These are phyloP conservation scores for Halcyon senegalensis DNA, from an alignment of 2,113 vertebrate genomes.

Conservation along the genomic window DNA sequence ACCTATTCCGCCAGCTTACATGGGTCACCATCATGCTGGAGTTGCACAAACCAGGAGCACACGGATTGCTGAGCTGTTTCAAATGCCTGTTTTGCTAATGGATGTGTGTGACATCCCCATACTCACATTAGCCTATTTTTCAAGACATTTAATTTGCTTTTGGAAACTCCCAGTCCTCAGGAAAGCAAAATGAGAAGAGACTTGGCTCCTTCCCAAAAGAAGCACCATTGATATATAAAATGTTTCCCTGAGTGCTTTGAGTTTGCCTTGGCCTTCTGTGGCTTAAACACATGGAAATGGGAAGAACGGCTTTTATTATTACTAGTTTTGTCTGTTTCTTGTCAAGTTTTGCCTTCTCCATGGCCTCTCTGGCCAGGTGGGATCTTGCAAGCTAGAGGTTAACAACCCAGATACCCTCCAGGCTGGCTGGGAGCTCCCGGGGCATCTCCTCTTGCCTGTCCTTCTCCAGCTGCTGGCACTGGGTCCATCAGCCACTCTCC, in stretches of 20 bases:
- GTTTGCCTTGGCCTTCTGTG: neutral
- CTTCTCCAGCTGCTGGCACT: neutral
- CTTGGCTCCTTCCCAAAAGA: neutral
- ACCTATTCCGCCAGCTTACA: neutral
- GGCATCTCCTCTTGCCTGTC: neutral
- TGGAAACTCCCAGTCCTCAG: neutral
- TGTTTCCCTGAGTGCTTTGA: neutral
- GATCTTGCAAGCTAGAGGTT: neutral
- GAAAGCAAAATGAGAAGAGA: neutral
- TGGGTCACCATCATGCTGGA: neutral
- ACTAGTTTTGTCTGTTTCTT: neutral
- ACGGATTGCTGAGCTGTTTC: neutral
- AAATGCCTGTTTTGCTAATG: neutral
- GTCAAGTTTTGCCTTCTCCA: neutral
- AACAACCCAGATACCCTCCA: rapidly evolving
- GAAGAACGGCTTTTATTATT: neutral
- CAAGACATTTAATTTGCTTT: neutral
- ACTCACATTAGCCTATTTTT: neutral
- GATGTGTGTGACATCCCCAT: neutral
- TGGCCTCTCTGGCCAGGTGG: neutral
- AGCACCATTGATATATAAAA: neutral
- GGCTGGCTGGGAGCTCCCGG: neutral
- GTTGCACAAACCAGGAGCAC: neutral
- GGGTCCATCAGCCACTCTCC: neutral
- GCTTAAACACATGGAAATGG: neutral